Percentiles rank a stretch among this genome's conserved stretches.
These are phyloP conservation scores for Macaca nemestrina DNA, from an alignment of 2,113 vertebrate species.

Conservation along the genomic window DNA sequence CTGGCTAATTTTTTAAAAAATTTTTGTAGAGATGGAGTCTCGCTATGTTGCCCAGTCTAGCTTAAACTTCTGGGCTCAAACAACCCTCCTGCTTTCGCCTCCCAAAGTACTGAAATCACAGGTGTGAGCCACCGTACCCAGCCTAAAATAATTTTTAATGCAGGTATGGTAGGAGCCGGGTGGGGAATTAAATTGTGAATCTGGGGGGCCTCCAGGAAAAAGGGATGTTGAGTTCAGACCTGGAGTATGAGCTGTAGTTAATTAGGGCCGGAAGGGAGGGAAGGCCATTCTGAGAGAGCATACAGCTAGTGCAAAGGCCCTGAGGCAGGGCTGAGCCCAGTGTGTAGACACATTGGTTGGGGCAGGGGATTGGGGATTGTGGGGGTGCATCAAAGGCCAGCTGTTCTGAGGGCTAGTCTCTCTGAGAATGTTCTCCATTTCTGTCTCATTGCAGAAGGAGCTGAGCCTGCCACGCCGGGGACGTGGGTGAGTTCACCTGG, in stretches of 20 bases:
- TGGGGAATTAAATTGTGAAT: neutral
- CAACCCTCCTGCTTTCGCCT: neutral
- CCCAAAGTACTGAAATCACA: neutral
- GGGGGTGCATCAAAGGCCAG: neutral
- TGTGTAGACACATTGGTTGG: neutral
- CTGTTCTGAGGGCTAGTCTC: neutral
- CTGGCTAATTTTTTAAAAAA: neutral
- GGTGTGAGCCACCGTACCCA: neutral
- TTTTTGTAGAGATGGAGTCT: neutral
- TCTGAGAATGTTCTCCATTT: neutral
- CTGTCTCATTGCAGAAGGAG: conserved; percentile 90
- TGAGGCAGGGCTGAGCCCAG: neutral
- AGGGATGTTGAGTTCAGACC: neutral
- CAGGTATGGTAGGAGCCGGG: neutral
- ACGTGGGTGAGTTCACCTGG: conserved; percentile 89
- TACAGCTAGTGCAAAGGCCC: neutral
- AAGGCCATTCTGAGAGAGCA: neutral
- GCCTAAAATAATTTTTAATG: neutral
- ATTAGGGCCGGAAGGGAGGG: neutral
- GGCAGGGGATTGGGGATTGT: too few relatives aligned
- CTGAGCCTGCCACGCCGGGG: conserved; percentile 95
- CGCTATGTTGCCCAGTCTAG: neutral
- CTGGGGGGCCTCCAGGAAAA: neutral
- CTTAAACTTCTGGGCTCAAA: neutral
- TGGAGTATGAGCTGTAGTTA: neutral